Base-by-base conservation (phyloP, 2,113 vertebrate species). In the Triplophysa dalaica region DNA sequence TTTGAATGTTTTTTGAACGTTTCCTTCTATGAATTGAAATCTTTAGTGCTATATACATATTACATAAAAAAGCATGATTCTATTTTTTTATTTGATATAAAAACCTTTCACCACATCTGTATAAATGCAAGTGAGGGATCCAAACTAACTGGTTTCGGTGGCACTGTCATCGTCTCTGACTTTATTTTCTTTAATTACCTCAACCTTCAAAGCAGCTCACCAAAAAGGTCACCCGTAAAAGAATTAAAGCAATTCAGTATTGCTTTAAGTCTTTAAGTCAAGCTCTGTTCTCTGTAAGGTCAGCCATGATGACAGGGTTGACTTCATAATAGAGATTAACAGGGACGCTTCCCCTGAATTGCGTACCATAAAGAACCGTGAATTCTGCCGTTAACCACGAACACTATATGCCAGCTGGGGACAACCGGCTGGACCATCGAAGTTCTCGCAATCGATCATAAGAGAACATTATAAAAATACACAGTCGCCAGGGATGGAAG, bases 241-340 rank as follows among this genome's bases (percentile, higher is more conserved):
- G 21, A 75, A 66, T 78, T 69, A 79, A 75, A 68, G 11, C 70
- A 75, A 63, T 79, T 70, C 64, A 10, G 43, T 45, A 22, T 56
- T 33, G 54, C 77, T 64, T 16, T 41, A 69, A 22, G 52, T 29
- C 77, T 69, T n/a, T 26, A 70, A 48, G 61, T 78, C 74, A 67
- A 65, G 41, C 38, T 19, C 48, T 70, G 16, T 68, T 83, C 75
- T 65, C 50, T 19, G 43, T 69, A 58, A 56, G 60, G 65, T 54
- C 63, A 19, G 48, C 2, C 29, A 48, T 63, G 72, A 80, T 76
- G 77, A 80, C 83, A 85, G 66, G 21, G 19, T 29, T 73, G 77
- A 79, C 66, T 76, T 72, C 22, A 82, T 77, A 72, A 54, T 45
- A 26, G 62, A 68, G 66, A 81, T 79, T 84, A 81, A 81, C 67